Conservation (phyloP, 2,113 vertebrate species). For the Delphinus delphis region DNA sequence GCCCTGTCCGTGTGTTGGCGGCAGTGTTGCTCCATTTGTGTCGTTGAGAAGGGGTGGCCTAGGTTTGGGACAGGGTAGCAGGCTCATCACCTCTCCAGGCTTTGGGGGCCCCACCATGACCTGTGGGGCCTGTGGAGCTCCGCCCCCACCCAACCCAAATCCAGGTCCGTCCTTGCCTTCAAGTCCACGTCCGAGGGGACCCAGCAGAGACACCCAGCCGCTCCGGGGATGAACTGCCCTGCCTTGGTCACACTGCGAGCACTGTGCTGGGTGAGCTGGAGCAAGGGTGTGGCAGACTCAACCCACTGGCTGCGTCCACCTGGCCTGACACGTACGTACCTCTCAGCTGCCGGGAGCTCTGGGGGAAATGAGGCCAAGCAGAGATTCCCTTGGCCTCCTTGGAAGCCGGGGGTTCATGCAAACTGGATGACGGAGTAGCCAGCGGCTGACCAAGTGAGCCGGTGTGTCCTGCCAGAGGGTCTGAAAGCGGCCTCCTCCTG, state of each 20-base stretch:
- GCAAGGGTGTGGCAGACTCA: rapidly evolving
- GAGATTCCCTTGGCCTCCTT: not conserved
- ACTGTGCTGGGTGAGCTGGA: rapidly evolving
- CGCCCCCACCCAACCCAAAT: not conserved
- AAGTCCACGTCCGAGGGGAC: no score
- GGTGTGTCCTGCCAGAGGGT: rapidly evolving
- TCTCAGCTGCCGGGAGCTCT: not conserved
- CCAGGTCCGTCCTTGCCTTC: not conserved
- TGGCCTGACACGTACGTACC: rapidly evolving
- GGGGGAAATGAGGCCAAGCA: not conserved
- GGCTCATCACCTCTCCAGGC: not conserved
- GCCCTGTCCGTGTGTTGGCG: not conserved
- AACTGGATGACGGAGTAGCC: rapidly evolving
- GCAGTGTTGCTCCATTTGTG: rapidly evolving
- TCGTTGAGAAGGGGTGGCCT: rapidly evolving
- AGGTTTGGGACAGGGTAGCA: not conserved
- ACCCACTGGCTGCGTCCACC: not conserved
- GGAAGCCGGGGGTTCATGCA: not conserved
- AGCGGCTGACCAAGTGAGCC: not conserved
- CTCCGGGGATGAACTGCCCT: not conserved
- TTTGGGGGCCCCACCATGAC: not conserved
- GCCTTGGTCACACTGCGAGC: rapidly evolving
- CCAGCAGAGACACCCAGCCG: not conserved
- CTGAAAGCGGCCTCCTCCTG: not conserved
- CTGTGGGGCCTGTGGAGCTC: rapidly evolving